Percentiles rank a stretch among this genome's conserved stretches.
These are phyloP conservation scores for Terebella lapidaria DNA, from an alignment of 2,888 invertebrate species.

Conservation along the genomic window DNA sequence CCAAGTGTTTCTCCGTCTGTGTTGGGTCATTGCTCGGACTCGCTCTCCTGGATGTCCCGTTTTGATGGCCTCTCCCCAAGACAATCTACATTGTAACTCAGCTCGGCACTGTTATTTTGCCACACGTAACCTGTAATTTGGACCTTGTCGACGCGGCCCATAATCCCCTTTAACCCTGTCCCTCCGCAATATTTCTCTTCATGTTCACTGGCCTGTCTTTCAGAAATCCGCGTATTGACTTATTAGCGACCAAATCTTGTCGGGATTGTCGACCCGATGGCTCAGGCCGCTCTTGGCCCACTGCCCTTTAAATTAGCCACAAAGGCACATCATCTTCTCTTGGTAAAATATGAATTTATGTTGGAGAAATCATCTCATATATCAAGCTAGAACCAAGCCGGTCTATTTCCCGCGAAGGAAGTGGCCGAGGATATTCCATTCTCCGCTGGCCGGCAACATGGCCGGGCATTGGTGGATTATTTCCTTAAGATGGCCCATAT, in stretches of 20 bases:
- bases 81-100: too few relatives aligned
- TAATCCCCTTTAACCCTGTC: too few relatives aligned
- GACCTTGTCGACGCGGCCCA: background rate
- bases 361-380: background rate
- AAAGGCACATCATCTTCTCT: background rate
- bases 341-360: conserved; percentile 2
- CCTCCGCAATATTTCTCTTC: too few relatives aligned
- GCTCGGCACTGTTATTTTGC: too few relatives aligned
- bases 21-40: background rate
- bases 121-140: background rate
- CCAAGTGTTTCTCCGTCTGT: too few relatives aligned
- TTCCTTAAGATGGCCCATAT: background rate
- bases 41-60: background rate
- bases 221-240: background rate
- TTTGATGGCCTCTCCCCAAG: background rate
- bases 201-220: too few relatives aligned
- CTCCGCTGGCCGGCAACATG: background rate
- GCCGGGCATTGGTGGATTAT: too few relatives aligned
- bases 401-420: background rate
- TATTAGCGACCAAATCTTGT: too few relatives aligned
- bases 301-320: conserved; percentile 2
- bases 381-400: background rate
- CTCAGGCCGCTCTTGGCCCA: background rate
- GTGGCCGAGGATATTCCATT: background rate
- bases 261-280: too few relatives aligned